A percentile compares a stretch with the other conserved stretches of the same genome.
These are phyloP conservation scores for Polydesmus complanatus DNA, from an alignment of 2,888 invertebrate species.

Conservation along the genomic window DNA sequence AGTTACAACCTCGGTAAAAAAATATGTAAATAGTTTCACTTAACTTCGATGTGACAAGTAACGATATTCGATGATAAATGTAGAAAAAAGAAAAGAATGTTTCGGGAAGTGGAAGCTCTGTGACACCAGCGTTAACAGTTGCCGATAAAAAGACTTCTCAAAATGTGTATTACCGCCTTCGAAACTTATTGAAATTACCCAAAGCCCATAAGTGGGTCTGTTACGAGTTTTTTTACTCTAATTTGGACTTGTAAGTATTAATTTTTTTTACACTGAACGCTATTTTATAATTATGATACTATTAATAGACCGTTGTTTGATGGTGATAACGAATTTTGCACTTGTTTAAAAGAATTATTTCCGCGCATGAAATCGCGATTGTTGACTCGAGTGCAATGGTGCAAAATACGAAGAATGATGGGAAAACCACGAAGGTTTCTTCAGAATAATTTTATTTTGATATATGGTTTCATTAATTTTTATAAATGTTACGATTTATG, in stretches of 20 bases:
- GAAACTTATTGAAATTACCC: constrained; percentile 88
- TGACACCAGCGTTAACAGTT: neutral
- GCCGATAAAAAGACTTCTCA: constrained; percentile 71
- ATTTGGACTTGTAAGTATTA: constrained; percentile 61
- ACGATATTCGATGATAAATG: neutral
- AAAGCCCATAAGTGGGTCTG: constrained; percentile 99
- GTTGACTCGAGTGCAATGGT: constrained; percentile 84
- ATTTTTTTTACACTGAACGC: neutral
- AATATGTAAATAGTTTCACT: neutral
- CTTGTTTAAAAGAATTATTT: constrained; percentile 83
- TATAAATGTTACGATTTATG: neutral
- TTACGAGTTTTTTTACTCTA: constrained; percentile 99
- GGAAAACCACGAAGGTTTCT: constrained; percentile 93
- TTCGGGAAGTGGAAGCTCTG: neutral
- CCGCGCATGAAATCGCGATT: constrained; percentile 75
- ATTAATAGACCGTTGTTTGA: constrained; percentile 64
- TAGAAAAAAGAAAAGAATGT: constrained; percentile 7
- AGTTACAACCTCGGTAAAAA: constrained; percentile 38
- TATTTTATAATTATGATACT: neutral
- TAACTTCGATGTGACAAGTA: neutral
- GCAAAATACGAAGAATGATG: constrained; percentile 85
- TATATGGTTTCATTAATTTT: constrained; percentile 6
- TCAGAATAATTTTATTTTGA: constrained; percentile 26
- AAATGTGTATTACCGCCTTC: constrained; percentile 68
- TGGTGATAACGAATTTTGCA: constrained; percentile 91